A percentile compares a stretch with the other conserved stretches of the same genome.
These are phyloP conservation scores for Scolopax rusticola DNA, from an alignment of 2,797 vertebrate species.

Conservation along the genomic window DNA sequence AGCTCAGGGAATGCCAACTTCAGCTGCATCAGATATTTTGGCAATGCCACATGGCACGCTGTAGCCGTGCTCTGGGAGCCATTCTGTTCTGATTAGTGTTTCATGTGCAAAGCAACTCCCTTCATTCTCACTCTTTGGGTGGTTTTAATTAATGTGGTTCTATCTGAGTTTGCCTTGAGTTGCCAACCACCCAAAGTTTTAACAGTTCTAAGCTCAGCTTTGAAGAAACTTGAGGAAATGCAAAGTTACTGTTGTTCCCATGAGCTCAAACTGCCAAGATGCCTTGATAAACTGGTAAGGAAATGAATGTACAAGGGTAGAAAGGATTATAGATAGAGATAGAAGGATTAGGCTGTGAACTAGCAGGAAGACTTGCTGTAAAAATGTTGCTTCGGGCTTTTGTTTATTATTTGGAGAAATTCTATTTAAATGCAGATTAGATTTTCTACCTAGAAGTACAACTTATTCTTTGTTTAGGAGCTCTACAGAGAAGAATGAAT, in stretches of 20 bases:
- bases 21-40: not conserved
- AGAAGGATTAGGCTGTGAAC: constrained; percentile 62
- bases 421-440: constrained; percentile 84
- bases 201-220: not conserved
- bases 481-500: constrained; percentile 20
- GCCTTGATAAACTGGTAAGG: constrained; percentile 36
- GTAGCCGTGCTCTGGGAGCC: not conserved
- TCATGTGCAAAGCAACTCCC: not conserved
- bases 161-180: not conserved
- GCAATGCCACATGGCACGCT: rapidly evolving
- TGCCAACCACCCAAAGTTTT: not conserved
- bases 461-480: constrained; percentile 43
- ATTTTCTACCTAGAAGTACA: constrained; percentile 71
- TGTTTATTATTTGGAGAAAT: constrained; percentile 74
- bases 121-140: not conserved
- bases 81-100: not conserved
- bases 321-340: constrained; percentile 62
- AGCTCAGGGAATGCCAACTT: not conserved
- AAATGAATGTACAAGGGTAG: constrained; percentile 58
- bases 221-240: not conserved
- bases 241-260: not conserved
- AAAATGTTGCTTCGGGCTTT: constrained; percentile 69
- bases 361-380: constrained; percentile 37
- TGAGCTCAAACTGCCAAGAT: constrained; percentile 14
- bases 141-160: not conserved